These are phyloP conservation scores for Lophius americanus DNA, from an alignment of 2,797 vertebrate species.

Conservation along the genomic window DNA sequence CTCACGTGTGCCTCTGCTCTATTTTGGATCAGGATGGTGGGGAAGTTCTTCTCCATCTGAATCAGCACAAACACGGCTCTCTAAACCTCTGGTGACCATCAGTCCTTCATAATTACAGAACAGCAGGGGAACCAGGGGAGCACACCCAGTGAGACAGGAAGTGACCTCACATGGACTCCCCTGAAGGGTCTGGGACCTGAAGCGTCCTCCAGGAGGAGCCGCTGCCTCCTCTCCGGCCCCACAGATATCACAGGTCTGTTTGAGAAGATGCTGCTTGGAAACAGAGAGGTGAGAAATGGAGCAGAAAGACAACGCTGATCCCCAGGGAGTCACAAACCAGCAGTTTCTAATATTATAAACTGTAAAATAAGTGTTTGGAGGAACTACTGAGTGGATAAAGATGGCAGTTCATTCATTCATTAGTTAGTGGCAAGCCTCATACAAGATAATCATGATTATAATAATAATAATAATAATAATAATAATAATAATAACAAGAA, in stretches of 20 bases:
- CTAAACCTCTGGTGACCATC: constrained; percentile 26
- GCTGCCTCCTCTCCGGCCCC: constrained; percentile 13
- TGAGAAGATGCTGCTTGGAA: background rate
- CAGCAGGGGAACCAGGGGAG: background rate
- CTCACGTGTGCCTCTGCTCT: constrained; percentile 48
- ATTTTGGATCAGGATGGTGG: constrained; percentile 53
- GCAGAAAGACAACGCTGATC: background rate
- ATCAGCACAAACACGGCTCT: constrained; percentile 43
- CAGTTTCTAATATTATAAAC: too few relatives aligned
- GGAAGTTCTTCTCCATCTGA: constrained; percentile 30
- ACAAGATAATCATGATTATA: too few relatives aligned
- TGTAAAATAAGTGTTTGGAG: too few relatives aligned
- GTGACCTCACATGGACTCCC: constrained; percentile 63
- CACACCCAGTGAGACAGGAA: constrained; percentile 39
- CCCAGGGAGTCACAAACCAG: too few relatives aligned
- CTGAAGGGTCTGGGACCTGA: constrained; percentile 7
- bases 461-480: too few relatives aligned
- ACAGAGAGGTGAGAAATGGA: background rate
- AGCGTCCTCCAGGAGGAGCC: constrained; percentile 1
- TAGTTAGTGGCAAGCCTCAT: too few relatives aligned
- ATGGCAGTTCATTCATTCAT: too few relatives aligned
- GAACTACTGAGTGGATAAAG: too few relatives aligned
- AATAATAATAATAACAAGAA: too few relatives aligned
- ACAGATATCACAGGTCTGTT: constrained; percentile 2
- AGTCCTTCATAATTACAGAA: constrained; percentile 67